Percentiles rank a stretch among this genome's conserved stretches.
Evolutionary conservation across 1,140 invertebrate genomes (phyloP).

Genomic region (Drosophila novamexicana): DNA sequence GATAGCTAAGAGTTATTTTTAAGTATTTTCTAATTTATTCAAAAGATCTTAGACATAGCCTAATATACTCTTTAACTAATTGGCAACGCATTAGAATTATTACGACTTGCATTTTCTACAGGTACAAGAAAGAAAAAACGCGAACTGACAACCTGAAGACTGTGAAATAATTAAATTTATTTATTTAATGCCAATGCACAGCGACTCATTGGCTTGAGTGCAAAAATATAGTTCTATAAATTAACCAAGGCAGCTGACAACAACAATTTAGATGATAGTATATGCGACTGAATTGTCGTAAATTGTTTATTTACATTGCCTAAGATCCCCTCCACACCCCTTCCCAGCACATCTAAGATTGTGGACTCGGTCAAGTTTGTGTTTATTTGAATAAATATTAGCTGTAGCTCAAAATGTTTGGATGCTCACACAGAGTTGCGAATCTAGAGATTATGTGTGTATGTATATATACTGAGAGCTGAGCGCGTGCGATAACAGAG

Average conservation of each 20-base stretch:
- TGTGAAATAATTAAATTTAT: neutral
- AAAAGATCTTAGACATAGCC: too few relatives aligned
- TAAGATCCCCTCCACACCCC: neutral
- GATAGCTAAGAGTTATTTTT: too few relatives aligned
- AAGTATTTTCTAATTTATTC: too few relatives aligned
- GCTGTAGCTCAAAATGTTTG: neutral
- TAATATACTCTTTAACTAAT: too few relatives aligned
- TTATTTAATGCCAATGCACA: neutral
- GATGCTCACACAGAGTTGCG: conserved; percentile 18
- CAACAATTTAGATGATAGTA: neutral
- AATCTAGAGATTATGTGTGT: neutral
- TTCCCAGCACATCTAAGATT: neutral
- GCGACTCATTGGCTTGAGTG: neutral
- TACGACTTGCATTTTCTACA: too few relatives aligned
- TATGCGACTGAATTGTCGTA: neutral
- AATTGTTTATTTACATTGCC: conserved; percentile 7
- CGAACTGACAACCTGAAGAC: neutral
- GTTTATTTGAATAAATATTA: conserved; percentile 27
- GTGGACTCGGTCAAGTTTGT: conserved; percentile 7
- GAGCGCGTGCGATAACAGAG: conserved; percentile 1
- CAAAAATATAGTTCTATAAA: neutral
- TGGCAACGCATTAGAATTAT: too few relatives aligned
- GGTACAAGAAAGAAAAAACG: neutral
- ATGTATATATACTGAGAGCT: neutral
- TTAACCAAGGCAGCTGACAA: conserved; percentile 9